A percentile compares a stretch with the other conserved stretches of the same genome.
Evolutionary conservation across 35 echinoderm and acorn worm species (phyloP).

Genomic region (Heliocidaris tuberculata): DNA sequence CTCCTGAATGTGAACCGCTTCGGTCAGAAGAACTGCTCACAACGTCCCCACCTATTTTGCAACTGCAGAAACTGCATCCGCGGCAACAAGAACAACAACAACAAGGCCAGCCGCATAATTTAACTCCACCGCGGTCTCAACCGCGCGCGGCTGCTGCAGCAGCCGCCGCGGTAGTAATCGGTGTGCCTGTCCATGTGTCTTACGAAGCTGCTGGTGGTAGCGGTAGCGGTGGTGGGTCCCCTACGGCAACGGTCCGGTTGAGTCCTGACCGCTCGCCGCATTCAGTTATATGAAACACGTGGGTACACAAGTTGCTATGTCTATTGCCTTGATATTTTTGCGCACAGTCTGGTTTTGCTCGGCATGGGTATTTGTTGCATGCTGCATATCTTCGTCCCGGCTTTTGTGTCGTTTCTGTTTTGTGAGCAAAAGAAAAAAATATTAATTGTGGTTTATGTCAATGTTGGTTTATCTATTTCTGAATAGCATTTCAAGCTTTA

Average conservation of each 20-base stretch:
- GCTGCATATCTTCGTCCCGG: not conserved
- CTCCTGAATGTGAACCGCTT: not conserved
- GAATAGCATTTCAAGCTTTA: no score
- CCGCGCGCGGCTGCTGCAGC: not conserved
- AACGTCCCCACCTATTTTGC: not conserved
- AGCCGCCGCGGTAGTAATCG: conserved; percentile 12
- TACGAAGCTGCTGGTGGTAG: conserved; percentile 23
- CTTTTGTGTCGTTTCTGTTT: not conserved
- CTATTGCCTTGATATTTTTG: not conserved
- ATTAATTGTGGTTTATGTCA: no score
- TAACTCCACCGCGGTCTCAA: conserved; percentile 13
- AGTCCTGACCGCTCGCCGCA: not conserved
- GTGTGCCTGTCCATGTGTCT: conserved; percentile 40
- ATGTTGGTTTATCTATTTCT: no score
- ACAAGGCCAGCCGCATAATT: not conserved
- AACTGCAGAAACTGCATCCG: not conserved
- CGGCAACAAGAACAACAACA: not conserved
- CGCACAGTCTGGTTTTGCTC: not conserved
- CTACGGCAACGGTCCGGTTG: not conserved
- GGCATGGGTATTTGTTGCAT: not conserved
- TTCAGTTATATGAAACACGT: conserved; percentile 41
- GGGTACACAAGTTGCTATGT: not conserved
- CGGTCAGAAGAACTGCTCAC: not conserved
- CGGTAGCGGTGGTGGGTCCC: conserved; percentile 27
- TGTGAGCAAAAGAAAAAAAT: no score